Percentiles rank a stretch among this genome's conserved stretches.
These are phyloP conservation scores for Eleutherodactylus coqui DNA, from an alignment of 2,797 vertebrate species.

Conservation along the genomic window DNA sequence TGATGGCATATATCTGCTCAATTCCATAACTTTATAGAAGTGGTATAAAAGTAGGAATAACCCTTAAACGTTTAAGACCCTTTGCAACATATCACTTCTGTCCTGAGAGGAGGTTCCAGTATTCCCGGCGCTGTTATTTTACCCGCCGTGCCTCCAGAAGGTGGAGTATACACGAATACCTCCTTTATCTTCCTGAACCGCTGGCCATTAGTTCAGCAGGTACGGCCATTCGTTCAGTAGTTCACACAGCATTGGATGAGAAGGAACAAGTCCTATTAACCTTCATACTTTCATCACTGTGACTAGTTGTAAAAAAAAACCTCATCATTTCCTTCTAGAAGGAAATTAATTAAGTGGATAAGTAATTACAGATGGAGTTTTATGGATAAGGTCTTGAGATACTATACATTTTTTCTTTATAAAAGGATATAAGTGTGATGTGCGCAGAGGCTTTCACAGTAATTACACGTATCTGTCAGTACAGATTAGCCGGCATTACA, in stretches of 20 bases:
- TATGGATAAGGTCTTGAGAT: conserved; percentile 17
- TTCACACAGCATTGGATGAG: background rate
- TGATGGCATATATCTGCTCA: too few relatives aligned
- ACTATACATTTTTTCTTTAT: background rate
- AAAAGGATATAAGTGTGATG: conserved; percentile 28
- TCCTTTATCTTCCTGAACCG: too few relatives aligned
- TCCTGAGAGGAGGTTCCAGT: too few relatives aligned
- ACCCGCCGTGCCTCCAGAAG: too few relatives aligned
- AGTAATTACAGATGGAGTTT: background rate
- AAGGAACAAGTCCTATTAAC: background rate
- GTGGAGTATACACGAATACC: too few relatives aligned
- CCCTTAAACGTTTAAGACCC: too few relatives aligned
- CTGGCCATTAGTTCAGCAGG: background rate
- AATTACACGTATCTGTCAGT: conserved; percentile 51
- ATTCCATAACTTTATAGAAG: too few relatives aligned
- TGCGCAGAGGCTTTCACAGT: conserved; percentile 8
- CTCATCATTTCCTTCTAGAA: background rate
- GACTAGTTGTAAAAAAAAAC: background rate
- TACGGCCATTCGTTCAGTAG: background rate
- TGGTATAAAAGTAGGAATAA: too few relatives aligned
- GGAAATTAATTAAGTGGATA: background rate
- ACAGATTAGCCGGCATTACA: conserved; percentile 53
- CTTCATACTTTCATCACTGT: background rate
- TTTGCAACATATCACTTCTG: too few relatives aligned
- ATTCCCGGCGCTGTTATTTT: too few relatives aligned